phyloP scores from a whole-genome alignment of 2,797 vertebrate genomes.

The Harpagifer antarcticus region DNA sequence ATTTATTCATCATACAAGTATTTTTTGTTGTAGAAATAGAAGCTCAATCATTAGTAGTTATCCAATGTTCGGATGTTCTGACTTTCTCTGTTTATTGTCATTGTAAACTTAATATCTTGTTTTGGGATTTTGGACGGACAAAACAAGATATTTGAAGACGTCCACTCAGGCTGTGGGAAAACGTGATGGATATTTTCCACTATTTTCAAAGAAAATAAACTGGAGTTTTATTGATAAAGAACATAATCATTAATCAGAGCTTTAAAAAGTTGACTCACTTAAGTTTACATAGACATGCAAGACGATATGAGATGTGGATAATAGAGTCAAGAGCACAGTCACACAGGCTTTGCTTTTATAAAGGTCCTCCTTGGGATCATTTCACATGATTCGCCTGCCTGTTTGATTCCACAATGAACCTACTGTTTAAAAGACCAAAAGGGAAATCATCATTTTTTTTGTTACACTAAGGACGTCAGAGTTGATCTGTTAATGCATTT shows the following conservation, averaged over 20 bases:
- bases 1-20: not conserved
- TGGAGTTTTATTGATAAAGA: not conserved
- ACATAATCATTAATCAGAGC: not conserved
- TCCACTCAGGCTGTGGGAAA: not conserved
- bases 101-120: not conserved
- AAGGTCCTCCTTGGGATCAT: not conserved
- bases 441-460: constrained; percentile 21
- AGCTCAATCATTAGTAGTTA: not conserved
- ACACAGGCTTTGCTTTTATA: constrained; percentile 9
- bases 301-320: not conserved
- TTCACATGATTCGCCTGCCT: constrained; percentile 5
- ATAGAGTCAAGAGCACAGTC: not conserved
- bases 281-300: not conserved
- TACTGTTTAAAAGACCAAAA: constrained; percentile 26
- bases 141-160: not conserved
- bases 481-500: constrained; percentile 66
- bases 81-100: not conserved
- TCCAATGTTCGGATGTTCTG: not conserved
- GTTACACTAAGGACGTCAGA: constrained; percentile 16
- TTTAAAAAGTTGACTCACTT: not conserved
- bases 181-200: not conserved
- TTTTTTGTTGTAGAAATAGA: not conserved
- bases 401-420: constrained; percentile 19
- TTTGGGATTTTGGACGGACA: not conserved
- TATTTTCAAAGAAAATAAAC: not conserved